Percentiles rank a stretch among this genome's conserved stretches.
phyloP scores from a whole-genome alignment of 2,797 vertebrate genomes.

The Danio jaintianensis region DNA sequence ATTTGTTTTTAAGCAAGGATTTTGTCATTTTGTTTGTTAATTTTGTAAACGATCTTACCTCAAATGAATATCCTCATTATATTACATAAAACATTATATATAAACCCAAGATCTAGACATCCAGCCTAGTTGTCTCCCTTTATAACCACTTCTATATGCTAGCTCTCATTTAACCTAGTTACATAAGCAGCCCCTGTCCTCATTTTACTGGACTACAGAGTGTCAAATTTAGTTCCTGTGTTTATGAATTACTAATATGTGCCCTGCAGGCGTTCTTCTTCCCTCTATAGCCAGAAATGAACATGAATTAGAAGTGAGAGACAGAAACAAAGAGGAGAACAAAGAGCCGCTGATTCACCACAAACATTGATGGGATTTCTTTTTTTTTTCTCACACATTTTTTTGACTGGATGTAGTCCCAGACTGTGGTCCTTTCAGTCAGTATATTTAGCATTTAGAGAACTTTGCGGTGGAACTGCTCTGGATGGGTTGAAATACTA shows the following conservation, averaged over 20 bases:
- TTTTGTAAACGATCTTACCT: too few relatives aligned
- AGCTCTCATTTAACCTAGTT: conserved; percentile 47
- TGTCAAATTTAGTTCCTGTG: conserved; percentile 69
- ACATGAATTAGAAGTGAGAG: conserved; percentile 44
- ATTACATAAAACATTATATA: too few relatives aligned
- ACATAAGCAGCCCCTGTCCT: conserved; percentile 56
- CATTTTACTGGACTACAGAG: conserved; percentile 70
- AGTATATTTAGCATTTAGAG: conserved; percentile 11
- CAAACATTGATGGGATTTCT: neutral
- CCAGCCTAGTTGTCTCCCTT: neutral
- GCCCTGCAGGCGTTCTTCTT: conserved; percentile 61
- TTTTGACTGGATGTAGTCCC: neutral
- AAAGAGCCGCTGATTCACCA: conserved; percentile 5
- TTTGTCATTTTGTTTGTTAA: too few relatives aligned
- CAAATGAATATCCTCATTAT: too few relatives aligned
- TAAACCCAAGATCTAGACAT: neutral
- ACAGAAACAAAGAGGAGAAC: neutral
- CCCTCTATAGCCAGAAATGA: conserved; percentile 62
- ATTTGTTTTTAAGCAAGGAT: too few relatives aligned
- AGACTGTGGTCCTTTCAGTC: conserved; percentile 1
- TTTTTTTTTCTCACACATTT: too few relatives aligned
- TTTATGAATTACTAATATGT: conserved; percentile 75
- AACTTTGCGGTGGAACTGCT: neutral
- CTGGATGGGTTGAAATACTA: neutral
- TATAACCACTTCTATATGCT: conserved; percentile 28